Evolutionary conservation across 2,797 vertebrate species (phyloP), one percentile per base, ranked within the genome.

Genomic region (Aphelocoma californica): DNA sequence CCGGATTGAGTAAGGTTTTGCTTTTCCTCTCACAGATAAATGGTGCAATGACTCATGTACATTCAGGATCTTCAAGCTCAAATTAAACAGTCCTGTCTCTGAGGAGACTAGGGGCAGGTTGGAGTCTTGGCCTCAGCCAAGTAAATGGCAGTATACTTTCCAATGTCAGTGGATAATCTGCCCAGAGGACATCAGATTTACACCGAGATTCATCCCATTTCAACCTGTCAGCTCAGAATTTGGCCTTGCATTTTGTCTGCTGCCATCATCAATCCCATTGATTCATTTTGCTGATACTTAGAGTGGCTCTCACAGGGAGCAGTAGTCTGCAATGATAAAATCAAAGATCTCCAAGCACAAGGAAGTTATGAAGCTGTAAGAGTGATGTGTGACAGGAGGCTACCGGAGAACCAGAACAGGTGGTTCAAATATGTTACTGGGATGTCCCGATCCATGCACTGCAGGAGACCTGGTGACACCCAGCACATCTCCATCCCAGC

Each of bases 371-470:
- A 71, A 84, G 24, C 8, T 85, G 34, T 58, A 70, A 32, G 65
- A 65, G 42, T 45, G 36, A 29, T 10, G 23, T 45, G 65, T 56
- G 50, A 62, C n/a, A 54, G 28, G 21, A 77, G 44, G 53, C 65
- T 78, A 47, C 25, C 34, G 47, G 70, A 70, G 54, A 71, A 54
- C 18, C 21, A 79, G 40, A 40, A 81, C 0, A 69, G 42, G 19
- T 62, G 18, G 10, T 47, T 62, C 69, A 86, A 44, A 24, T 26
- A 32, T 0, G 2, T 54, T 51, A n/a, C 3, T 5, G 4, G 25
- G 28, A 45, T 48, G 36, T 18, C 45, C 24, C 0, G 0, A 25
- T 11, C 44, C 73, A 56, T 1, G 25, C 2, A 18, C 31, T 74
- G 47, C 53, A 47, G 31, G 53, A 86, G 42, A 71, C 21, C 25